A percentile compares a stretch with the other conserved stretches of the same genome.
Conservation (phyloP, 2,888 invertebrate genomes). For the Oligia latruncula region DNA sequence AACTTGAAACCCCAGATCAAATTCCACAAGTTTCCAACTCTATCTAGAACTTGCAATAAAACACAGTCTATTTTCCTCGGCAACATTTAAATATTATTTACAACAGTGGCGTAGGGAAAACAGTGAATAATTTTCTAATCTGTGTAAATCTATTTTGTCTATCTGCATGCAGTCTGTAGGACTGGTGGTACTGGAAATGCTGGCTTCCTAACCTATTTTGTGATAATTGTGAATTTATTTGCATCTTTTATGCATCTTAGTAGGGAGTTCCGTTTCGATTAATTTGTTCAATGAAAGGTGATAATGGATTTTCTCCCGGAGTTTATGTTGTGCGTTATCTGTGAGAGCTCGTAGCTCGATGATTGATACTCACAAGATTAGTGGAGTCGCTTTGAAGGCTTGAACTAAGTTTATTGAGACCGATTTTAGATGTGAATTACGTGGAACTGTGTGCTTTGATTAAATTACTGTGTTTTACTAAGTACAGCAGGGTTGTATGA, state of each 20-base stretch:
- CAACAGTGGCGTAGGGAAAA: constrained; percentile 64
- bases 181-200: constrained; percentile 57
- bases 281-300: constrained; percentile 52
- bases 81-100: constrained; percentile 59
- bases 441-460: background rate
- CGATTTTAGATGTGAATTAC: constrained; percentile 20
- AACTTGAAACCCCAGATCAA: constrained; percentile 30
- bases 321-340: constrained; percentile 37
- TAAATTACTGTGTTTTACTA: background rate
- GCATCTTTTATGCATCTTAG: constrained; percentile 65
- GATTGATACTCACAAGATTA: constrained; percentile 53
- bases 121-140: constrained; percentile 70
- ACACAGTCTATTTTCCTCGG: constrained; percentile 51
- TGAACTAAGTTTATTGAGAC: constrained; percentile 28
- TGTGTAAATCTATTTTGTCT: constrained; percentile 55
- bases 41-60: constrained; percentile 46
- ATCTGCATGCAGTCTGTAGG: constrained; percentile 24
- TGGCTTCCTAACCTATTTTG: constrained; percentile 62
- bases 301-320: constrained; percentile 57
- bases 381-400: constrained; percentile 34
- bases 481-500: background rate
- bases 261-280: constrained; percentile 50
- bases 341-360: constrained; percentile 28
- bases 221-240: constrained; percentile 70
- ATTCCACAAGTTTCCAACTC: constrained; percentile 51